Evolutionary conservation across 2,797 vertebrate species (phyloP).

Genomic region (Lagocephalus sceleratus): DNA sequence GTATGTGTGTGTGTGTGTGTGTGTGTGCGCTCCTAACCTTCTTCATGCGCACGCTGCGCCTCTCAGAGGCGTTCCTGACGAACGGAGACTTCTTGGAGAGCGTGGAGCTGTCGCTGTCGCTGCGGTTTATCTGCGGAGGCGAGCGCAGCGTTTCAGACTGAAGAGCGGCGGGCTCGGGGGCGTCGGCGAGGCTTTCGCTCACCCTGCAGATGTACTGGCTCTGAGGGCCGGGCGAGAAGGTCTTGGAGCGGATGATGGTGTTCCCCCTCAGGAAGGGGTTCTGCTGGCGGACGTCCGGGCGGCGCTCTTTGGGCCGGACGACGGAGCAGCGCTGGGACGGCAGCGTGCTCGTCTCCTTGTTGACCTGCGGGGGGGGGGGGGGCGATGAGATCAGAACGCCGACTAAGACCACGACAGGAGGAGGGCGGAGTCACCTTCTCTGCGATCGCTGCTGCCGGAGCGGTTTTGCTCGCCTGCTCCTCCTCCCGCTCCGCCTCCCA

Average conservation of each 20-base stretch:
- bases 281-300: constrained; percentile 77
- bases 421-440: constrained; percentile 66
- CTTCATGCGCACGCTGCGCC: constrained; percentile 92
- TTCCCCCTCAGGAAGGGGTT: constrained; percentile 88
- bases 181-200: constrained; percentile 12
- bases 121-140: constrained; percentile 88
- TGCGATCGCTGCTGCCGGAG: constrained; percentile 43
- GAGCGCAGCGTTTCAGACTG: background rate
- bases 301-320: constrained; percentile 92
- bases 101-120: constrained; percentile 96
- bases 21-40: constrained; percentile 73
- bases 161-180: background rate
- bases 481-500: constrained; percentile 77
- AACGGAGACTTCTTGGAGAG: constrained; percentile 94
- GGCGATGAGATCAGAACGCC: background rate
- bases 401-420: background rate
- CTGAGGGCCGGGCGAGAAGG: constrained; percentile 95
- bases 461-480: constrained; percentile 20
- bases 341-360: constrained; percentile 91
- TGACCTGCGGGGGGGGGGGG: constrained; percentile 38
- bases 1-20: too few species aligned
- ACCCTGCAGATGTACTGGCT: constrained; percentile 97
- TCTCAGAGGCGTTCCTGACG: constrained; percentile 91
- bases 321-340: constrained; percentile 72
- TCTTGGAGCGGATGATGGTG: constrained; percentile 97